phyloP scores from a whole-genome alignment of 2,113 vertebrate species.

The Mesembrinibis cayennensis region DNA sequence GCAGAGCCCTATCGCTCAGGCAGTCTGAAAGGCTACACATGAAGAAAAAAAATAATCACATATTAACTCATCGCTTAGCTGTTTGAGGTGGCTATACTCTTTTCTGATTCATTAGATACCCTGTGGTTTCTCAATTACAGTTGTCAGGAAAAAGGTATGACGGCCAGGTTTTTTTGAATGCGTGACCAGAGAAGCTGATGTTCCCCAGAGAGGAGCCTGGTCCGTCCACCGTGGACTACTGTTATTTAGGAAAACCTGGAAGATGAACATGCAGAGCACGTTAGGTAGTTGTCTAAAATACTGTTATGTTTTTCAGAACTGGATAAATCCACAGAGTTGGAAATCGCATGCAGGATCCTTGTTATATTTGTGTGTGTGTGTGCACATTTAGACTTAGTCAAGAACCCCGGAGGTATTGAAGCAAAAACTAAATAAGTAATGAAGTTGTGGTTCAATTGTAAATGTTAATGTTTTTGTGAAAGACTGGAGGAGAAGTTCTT shows the following conservation, averaged over 20 bases:
- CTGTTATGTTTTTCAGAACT: not conserved
- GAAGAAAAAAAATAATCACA: not conserved
- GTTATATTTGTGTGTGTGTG: not conserved
- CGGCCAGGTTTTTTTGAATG: not conserved
- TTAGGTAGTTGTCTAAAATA: not conserved
- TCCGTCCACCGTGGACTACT: not conserved
- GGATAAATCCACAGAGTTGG: not conserved
- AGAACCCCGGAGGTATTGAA: not conserved
- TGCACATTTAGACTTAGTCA: not conserved
- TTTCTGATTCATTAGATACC: not conserved
- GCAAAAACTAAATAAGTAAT: conserved; percentile 4
- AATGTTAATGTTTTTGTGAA: conserved; percentile 10
- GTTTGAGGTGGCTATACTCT: not conserved
- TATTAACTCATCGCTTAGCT: not conserved
- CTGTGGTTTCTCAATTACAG: conserved; percentile 26
- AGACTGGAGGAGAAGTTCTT: not conserved
- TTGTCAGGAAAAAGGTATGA: not conserved
- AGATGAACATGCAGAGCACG: not conserved
- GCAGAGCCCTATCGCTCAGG: not conserved
- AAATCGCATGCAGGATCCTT: not conserved
- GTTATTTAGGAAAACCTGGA: not conserved
- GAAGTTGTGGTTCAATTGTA: conserved; percentile 8
- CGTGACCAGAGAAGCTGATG: not conserved
- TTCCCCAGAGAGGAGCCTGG: not conserved
- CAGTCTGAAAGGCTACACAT: not conserved